A percentile compares a stretch with the other conserved stretches of the same genome.
Conservation (phyloP, 2,113 vertebrate genomes). For the Coturnix japonica region DNA sequence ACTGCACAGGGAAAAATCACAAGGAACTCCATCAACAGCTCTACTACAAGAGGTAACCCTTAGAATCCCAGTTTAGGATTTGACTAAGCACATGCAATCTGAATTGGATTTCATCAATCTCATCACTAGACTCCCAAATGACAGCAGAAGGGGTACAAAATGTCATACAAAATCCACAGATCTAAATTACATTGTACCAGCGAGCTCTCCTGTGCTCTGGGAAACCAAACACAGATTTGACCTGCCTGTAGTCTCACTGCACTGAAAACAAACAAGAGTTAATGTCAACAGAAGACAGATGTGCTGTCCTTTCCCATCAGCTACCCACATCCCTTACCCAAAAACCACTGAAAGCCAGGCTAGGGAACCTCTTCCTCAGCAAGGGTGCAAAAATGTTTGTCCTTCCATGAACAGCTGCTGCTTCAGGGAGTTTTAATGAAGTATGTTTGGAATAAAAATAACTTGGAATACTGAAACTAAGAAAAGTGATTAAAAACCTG, state of each 20-base stretch:
- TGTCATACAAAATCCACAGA: neutral
- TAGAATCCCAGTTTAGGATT: neutral
- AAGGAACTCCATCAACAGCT: neutral
- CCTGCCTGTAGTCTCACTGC: neutral
- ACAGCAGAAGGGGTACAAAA: neutral
- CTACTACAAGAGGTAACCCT: neutral
- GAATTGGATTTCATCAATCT: neutral
- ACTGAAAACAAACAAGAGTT: constrained; percentile 9
- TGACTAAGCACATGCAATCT: neutral
- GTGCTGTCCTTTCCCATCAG: neutral
- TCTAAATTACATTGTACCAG: neutral
- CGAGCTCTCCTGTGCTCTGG: neutral
- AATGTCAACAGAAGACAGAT: neutral
- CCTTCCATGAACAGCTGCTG: neutral
- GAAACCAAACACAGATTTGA: constrained; percentile 7
- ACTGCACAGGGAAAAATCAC: rapidly evolving
- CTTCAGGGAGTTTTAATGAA: neutral
- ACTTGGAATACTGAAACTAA: neutral
- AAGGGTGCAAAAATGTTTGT: neutral
- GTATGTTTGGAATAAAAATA: neutral
- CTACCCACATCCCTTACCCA: neutral
- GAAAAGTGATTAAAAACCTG: neutral
- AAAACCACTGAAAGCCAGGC: neutral
- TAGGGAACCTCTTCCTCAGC: neutral
- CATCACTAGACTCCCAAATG: neutral